These are phyloP conservation scores for Chrysemys picta DNA, from an alignment of 2,113 vertebrate species.

Conservation along the genomic window DNA sequence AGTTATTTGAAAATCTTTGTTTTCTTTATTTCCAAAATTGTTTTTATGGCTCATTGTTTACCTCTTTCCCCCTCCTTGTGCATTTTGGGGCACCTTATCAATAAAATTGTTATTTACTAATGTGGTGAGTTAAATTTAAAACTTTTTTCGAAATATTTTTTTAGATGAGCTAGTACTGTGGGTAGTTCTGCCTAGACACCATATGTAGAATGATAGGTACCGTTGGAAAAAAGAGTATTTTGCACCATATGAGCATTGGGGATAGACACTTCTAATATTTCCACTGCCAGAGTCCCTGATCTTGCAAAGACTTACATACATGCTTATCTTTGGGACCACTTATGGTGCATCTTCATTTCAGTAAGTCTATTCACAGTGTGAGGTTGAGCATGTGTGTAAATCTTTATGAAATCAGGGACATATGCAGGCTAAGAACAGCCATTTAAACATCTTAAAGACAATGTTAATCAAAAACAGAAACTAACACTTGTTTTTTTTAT, in stretches of 20 bases:
- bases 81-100: not conserved
- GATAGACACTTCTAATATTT: not conserved
- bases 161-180: not conserved
- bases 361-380: not conserved
- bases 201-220: not conserved
- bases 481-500: conserved; percentile 33
- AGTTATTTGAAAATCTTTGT: not conserved
- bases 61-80: not conserved
- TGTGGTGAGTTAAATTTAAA: not conserved
- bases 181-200: not conserved
- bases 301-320: not conserved
- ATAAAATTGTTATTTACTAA: not conserved
- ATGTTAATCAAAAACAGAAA: conserved; percentile 59
- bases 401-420: not conserved
- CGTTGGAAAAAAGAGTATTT: not conserved
- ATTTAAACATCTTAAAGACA: conserved; percentile 27
- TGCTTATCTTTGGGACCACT: not conserved
- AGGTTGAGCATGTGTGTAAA: not conserved
- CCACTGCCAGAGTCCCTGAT: rapidly evolving
- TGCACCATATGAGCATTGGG: not conserved
- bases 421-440: not conserved
- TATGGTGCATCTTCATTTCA: not conserved
- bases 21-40: not conserved
- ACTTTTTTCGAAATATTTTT: not conserved
- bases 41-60: not conserved